Percentiles rank a stretch among this genome's conserved stretches.
Conservation (phyloP, 2,797 vertebrate genomes). For the Phataginus tricuspis region DNA sequence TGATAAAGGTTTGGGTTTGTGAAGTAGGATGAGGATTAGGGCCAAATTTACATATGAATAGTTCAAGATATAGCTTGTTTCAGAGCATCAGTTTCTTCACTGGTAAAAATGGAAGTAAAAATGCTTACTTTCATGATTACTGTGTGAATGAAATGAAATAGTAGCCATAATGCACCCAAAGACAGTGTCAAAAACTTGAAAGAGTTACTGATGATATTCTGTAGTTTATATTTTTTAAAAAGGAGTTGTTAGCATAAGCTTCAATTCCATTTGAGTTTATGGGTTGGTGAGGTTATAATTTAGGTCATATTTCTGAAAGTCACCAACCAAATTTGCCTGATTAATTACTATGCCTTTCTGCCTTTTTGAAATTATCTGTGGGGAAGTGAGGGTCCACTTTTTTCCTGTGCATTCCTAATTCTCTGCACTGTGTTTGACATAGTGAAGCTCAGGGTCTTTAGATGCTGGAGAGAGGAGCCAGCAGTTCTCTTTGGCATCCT, state of each 20-base stretch:
- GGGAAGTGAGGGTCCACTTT: fast-evolving
- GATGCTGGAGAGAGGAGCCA: neutral
- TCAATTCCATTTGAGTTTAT: neutral
- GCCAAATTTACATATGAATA: neutral
- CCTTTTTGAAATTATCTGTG: neutral
- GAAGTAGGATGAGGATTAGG: neutral
- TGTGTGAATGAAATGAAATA: neutral
- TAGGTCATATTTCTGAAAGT: neutral
- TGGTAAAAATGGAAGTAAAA: neutral
- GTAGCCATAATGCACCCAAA: neutral
- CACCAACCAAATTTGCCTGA: neutral
- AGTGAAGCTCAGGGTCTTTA: neutral
- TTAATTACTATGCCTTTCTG: neutral
- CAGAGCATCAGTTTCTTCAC: neutral
- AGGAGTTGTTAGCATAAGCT: neutral
- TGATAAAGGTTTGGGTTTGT: neutral
- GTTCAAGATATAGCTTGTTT: neutral
- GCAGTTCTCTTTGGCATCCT: constrained; percentile 23
- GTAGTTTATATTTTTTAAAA: neutral
- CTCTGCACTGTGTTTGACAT: constrained; percentile 40
- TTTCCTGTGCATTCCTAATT: neutral
- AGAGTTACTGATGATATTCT: neutral
- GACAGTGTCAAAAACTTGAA: neutral
- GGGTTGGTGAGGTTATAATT: neutral
- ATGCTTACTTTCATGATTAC: neutral